phyloP scores from a whole-genome alignment of 92 coral and sea anemone genomes.

The Umimayanthus kanabou region DNA sequence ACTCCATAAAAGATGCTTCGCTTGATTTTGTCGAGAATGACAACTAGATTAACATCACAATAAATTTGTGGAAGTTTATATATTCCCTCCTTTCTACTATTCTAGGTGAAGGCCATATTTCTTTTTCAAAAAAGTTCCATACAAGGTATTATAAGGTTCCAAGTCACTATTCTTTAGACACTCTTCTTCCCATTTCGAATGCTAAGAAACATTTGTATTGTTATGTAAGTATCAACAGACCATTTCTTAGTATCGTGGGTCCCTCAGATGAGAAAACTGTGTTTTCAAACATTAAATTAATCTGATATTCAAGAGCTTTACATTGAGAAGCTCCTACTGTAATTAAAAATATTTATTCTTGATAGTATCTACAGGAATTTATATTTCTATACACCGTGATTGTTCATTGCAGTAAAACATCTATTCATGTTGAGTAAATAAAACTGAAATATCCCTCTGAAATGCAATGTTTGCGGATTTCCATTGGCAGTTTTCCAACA shows the following conservation, averaged over 20 bases:
- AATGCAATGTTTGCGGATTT: not conserved
- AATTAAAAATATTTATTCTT: slow-evolving; percentile 28
- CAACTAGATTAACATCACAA: too few relatives aligned
- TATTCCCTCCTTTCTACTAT: too few relatives aligned
- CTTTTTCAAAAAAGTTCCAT: too few relatives aligned
- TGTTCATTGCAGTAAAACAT: not conserved
- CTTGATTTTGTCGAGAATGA: not conserved
- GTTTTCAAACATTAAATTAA: too few relatives aligned
- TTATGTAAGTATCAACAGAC: not conserved
- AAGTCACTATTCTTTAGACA: too few relatives aligned
- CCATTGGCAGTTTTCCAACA: not conserved
- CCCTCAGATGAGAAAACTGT: not conserved
- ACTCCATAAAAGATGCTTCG: not conserved
- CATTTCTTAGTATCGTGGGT: not conserved
- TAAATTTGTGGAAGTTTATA: too few relatives aligned
- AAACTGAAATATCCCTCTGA: not conserved
- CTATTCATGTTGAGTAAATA: not conserved
- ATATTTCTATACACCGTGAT: not conserved
- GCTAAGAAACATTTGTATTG: not conserved
- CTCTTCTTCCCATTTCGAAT: too few relatives aligned
- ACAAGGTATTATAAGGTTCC: too few relatives aligned
- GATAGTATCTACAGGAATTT: slow-evolving; percentile 8
- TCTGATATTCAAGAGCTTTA: too few relatives aligned
- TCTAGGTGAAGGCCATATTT: too few relatives aligned
- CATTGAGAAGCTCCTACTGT: not conserved